phyloP scores from a whole-genome alignment of 2,888 invertebrate species.

The Selenia dentaria region DNA sequence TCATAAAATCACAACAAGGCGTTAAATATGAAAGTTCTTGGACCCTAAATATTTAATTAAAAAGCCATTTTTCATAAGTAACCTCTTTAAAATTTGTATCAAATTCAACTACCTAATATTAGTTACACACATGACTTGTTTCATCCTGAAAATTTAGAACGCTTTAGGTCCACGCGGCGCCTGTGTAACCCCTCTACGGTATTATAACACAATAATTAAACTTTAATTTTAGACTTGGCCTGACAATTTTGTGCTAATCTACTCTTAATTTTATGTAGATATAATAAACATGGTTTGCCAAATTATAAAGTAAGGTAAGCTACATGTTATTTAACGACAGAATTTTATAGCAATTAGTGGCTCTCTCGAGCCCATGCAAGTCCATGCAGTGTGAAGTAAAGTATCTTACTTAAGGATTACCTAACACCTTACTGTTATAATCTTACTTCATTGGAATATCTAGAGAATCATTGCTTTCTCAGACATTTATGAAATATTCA shows the following conservation, averaged over 20 bases:
- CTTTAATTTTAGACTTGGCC: constrained; percentile 4
- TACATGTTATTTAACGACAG: constrained; percentile 2
- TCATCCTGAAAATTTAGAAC: constrained; percentile 63
- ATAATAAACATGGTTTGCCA: constrained; percentile 8
- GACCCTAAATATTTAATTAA: constrained; percentile 81
- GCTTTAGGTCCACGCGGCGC: constrained; percentile 70
- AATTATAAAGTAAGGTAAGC: constrained; percentile 13
- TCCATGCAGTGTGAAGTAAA: neutral
- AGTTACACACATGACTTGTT: constrained; percentile 66
- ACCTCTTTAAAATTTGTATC: constrained; percentile 79
- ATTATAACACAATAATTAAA: neutral
- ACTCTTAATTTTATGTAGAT: constrained; percentile 9
- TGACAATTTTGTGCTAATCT: constrained; percentile 1
- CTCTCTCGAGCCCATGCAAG: neutral
- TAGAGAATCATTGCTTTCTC: constrained; percentile 1
- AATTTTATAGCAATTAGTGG: neutral
- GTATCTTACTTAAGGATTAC: constrained; percentile 2
- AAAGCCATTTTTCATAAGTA: constrained; percentile 80
- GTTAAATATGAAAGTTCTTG: constrained; percentile 67
- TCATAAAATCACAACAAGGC: constrained; percentile 55
- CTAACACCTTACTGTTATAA: constrained; percentile 7
- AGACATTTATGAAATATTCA: constrained; percentile 19
- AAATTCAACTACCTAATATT: constrained; percentile 78
- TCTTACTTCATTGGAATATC: constrained; percentile 11
- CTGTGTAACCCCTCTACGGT: constrained; percentile 43